Percentiles rank a stretch among this genome's conserved stretches.
Conservation (phyloP, 2,113 vertebrate species). For the Platycercus adscitus region DNA sequence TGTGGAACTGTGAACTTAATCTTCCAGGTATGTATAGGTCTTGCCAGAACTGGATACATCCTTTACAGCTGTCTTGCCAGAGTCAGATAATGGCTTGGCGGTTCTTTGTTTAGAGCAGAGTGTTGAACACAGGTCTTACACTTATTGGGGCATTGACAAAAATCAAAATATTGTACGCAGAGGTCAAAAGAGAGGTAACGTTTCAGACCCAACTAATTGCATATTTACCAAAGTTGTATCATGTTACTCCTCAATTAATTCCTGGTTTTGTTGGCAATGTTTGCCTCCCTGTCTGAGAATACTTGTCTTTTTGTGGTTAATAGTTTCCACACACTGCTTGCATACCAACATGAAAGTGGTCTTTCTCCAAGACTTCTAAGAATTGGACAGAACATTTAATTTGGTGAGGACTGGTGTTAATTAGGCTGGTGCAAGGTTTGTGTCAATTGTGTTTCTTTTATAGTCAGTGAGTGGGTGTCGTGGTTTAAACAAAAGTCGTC, state of each 20-base stretch:
- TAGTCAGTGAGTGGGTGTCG: neutral
- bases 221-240: neutral
- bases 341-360: neutral
- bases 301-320: neutral
- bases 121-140: neutral
- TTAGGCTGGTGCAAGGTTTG: neutral
- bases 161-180: neutral
- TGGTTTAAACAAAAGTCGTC: no score
- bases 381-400: neutral
- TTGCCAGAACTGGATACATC: neutral
- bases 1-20: neutral
- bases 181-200: neutral
- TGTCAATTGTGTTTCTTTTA: neutral
- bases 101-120: neutral
- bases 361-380: neutral
- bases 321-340: neutral
- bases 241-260: neutral
- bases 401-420: neutral
- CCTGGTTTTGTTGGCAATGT: accelerated
- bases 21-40: neutral
- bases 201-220: neutral
- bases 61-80: neutral
- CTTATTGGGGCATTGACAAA: neutral
- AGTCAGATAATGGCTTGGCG: neutral
- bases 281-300: neutral